These are phyloP conservation scores for Nebria brevicollis DNA, from an alignment of 2,888 invertebrate species.

Conservation along the genomic window DNA sequence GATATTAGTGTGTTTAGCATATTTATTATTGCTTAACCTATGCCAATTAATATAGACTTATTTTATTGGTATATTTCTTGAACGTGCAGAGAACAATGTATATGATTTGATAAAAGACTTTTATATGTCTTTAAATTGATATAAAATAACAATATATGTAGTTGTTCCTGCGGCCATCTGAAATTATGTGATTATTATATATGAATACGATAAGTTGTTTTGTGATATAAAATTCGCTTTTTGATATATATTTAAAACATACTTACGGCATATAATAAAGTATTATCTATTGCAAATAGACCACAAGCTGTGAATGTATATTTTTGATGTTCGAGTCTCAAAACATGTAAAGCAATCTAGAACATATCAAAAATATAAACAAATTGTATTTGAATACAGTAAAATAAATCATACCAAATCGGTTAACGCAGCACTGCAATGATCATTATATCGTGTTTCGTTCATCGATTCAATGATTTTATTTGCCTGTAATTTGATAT, in stretches of 20 bases:
- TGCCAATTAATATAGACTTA: too few relatives aligned
- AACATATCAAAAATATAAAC: constrained; percentile 3
- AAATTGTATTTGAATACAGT: background rate
- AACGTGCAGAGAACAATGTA: too few relatives aligned
- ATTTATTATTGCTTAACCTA: too few relatives aligned
- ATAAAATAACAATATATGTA: constrained; percentile 23
- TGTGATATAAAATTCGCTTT: background rate
- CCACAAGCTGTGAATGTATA: constrained; percentile 7
- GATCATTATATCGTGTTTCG: constrained; percentile 7
- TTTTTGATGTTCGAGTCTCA: constrained; percentile 15
- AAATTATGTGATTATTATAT: constrained; percentile 5
- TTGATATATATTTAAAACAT: background rate
- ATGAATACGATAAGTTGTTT: background rate
- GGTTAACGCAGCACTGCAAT: background rate
- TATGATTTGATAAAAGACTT: background rate
- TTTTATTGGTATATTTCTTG: too few relatives aligned
- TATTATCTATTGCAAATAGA: constrained; percentile 11
- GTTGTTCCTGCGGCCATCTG: constrained; percentile 21
- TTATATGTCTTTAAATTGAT: constrained; percentile 23
- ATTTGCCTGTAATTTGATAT: constrained; percentile 9
- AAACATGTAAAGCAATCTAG: background rate
- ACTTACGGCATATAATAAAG: constrained; percentile 30
- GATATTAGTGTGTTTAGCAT: too few relatives aligned
- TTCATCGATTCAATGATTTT: constrained; percentile 14
- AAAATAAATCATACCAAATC: constrained; percentile 7